Evolutionary conservation across 1,140 invertebrate genomes (phyloP), one percentile per base, ranked within the genome.

Genomic region (Diachasmimorpha longicaudata): DNA sequence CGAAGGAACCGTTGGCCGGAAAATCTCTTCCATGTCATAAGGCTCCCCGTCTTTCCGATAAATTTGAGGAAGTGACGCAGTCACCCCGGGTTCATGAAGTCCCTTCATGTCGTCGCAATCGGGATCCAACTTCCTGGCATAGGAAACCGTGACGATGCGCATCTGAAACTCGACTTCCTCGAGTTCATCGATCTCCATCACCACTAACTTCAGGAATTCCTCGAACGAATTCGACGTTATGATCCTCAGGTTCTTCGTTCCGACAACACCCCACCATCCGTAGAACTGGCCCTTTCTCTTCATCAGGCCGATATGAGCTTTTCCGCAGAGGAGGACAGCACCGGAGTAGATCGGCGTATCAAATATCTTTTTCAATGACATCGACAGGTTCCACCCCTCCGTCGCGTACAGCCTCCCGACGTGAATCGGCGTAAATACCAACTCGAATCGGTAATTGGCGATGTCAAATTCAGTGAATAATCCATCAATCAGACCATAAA

Each of bases 401-500:
- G 36, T 69, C 0, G 76, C 67, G 13, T 86, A 85, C 4, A 85
- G 72, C 5, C 4, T 82, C 0, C 87, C 88, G 6, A 77, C 70
- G 46, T 86, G 86, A 0, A 87, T 14, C 0, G 87, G 87, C 0
- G 85, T 84, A 23, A 87, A 86, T 0, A 84, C 84, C 0, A 77
- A 81, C 0, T 81, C 78, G 48, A 89, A 89, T 5, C 67, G 75
- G 36, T 88, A 88, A 75, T 89, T 89, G 0, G 83, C 86, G n/a
- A 89, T 84, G 21, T 82, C 81, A 69, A 89, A 88, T 46, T 88
- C 83, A 0, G 70, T 78, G 0, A 85, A 11, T 10, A 84, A 5
- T 6, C 79, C 80, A 16, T 85, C 86, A 2, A 70, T 80, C 79
- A 84, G 81, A 0, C 81, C 55, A 3, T 13, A 11, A 10, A 81